Base-by-base conservation (phyloP, 37 sponge, comb jelly and placozoan genomes). In the Cliona cf. orientalis region DNA sequence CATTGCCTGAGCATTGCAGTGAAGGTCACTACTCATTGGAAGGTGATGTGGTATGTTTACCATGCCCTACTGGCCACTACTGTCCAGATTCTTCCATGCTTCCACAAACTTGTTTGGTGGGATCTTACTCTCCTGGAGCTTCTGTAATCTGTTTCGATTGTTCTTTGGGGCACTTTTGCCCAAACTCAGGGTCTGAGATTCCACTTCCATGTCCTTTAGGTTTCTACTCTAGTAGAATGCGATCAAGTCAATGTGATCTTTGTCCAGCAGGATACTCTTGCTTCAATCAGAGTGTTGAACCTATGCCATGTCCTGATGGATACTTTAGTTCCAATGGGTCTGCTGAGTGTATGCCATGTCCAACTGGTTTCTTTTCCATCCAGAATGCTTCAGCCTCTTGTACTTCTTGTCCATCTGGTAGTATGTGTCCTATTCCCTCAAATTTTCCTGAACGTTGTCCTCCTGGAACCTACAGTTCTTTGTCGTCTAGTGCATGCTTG, bases 291-390 rank as follows among this genome's bases (percentile, higher is more conserved):
- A n/a, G 26, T 36, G 31, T 41, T 23, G 41, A 37, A 4, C 69
- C 69, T 23, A 31, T 39, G 31, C 40, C 37, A 9, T 68, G 69
- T 68, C 69, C 69, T 14, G 23, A 9, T 36, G 69, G 69, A 37
- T 68, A 38, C 42, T 68, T 37, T 36, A 39, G 42, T 14, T 17
- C 23, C n/a, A 23, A 68, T 7, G 7, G 41, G 7, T 12, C 69
- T 37, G 14, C 41, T 36, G 42, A 7, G 6, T 68, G 69, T 41
- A 68, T 41, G 31, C 69, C 69, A 7, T 68, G 69, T 68, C 69
- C 69, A 9, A 38, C 42, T 68, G 69, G 69, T 4, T 68, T n/a
- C 69, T n/a, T 9, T 23, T 68, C 53, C 53, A 49, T 49, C 9
- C 14, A 19, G 53, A 49, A 49, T 49, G 53, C 14, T 14, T 49